phyloP scores from a whole-genome alignment of 2,113 vertebrate species.

The Grammomys surdaster region DNA sequence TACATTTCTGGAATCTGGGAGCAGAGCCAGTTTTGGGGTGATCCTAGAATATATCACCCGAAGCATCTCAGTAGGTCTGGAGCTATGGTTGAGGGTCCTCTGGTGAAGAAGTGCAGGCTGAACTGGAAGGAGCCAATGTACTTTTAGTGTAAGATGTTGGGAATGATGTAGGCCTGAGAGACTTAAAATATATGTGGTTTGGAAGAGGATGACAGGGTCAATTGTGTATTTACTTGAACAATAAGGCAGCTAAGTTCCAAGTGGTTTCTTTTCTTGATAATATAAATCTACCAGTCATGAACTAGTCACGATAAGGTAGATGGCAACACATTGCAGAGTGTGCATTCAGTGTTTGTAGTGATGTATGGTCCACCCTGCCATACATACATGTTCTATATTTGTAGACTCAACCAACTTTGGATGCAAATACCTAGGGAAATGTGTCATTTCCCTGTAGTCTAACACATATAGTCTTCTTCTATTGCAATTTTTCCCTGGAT shows the following conservation, averaged over 20 bases:
- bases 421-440: neutral
- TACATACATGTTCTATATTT: too few relatives aligned
- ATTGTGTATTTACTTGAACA: neutral
- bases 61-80: neutral
- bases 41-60: neutral
- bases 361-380: fast-evolving
- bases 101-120: neutral
- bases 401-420: neutral
- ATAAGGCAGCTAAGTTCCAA: neutral
- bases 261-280: constrained; percentile 18
- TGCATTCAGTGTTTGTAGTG: neutral
- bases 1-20: neutral
- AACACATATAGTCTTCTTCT: neutral
- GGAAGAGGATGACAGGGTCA: neutral
- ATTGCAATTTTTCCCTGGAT: neutral
- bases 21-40: neutral
- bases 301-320: neutral
- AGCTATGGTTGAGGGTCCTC: neutral
- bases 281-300: neutral
- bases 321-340: neutral
- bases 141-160: neutral
- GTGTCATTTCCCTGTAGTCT: neutral
- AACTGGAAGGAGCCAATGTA: neutral
- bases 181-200: neutral
- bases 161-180: neutral